Evolutionary conservation across 1,140 invertebrate genomes (phyloP).

Genomic region (Drosophila azteca): DNA sequence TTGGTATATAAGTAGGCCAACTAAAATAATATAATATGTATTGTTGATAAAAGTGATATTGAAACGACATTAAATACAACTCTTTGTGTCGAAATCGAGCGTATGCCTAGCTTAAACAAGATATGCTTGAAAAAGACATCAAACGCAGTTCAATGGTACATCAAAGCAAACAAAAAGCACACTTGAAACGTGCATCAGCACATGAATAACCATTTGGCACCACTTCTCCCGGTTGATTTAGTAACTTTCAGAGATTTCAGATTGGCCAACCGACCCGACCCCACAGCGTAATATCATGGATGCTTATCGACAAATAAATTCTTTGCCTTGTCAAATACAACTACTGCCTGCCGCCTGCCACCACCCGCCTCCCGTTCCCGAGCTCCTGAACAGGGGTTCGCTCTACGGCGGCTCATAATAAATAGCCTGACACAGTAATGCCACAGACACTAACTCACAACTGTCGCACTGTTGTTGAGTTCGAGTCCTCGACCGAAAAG

Average conservation of each 20-base stretch:
- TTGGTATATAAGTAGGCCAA: neutral
- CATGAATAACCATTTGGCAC: slow-evolving; percentile 36
- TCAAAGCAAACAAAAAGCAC: neutral
- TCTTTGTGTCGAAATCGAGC: too few relatives aligned
- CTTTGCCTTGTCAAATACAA: slow-evolving; percentile 42
- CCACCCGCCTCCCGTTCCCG: neutral
- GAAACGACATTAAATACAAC: too few relatives aligned
- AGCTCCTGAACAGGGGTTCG: slow-evolving; percentile 4
- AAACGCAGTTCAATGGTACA: neutral
- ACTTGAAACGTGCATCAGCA: slow-evolving; percentile 2
- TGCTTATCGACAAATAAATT: slow-evolving; percentile 56
- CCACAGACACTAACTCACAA: slow-evolving; percentile 67
- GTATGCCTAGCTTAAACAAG: too few relatives aligned
- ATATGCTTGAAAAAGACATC: slow-evolving; percentile 1
- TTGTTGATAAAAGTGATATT: neutral
- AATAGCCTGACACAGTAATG: slow-evolving; percentile 54
- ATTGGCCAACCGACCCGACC: slow-evolving; percentile 3
- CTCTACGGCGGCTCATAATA: slow-evolving; percentile 40
- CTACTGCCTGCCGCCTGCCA: slow-evolving; percentile 3
- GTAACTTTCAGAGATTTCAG: slow-evolving; percentile 35
- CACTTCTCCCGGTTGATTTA: slow-evolving; percentile 30
- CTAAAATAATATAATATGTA: neutral
- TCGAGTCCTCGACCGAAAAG: slow-evolving; percentile 43
- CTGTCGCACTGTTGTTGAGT: slow-evolving; percentile 45
- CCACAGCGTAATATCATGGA: slow-evolving; percentile 28